Evolutionary conservation across 2,888 invertebrate genomes (phyloP).

Genomic region (Platerodrilus igneus): DNA sequence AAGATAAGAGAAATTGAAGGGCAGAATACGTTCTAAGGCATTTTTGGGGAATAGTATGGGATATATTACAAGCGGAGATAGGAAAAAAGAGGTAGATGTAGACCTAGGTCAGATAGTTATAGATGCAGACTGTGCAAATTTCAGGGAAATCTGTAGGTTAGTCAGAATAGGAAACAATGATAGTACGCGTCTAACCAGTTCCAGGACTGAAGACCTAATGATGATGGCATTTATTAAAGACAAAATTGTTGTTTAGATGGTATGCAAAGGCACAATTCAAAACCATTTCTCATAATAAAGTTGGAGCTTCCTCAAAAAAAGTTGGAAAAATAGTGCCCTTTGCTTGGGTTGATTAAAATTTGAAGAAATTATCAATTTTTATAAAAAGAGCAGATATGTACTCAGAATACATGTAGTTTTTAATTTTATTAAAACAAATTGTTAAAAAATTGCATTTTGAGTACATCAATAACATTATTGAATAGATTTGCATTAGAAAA

Average conservation of each 20-base stretch:
- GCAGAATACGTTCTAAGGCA: too few species aligned
- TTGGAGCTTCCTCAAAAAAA: conserved; percentile 13
- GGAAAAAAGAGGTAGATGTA: too few species aligned
- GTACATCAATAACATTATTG: conserved; percentile 8
- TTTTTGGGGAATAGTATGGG: too few species aligned
- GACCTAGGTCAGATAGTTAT: too few species aligned
- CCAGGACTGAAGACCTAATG: too few species aligned
- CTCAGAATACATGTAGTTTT: neutral
- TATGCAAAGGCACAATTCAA: conserved; percentile 30
- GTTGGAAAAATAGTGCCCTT: conserved; percentile 2
- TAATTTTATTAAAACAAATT: neutral
- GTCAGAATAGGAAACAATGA: too few species aligned
- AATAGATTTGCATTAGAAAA: conserved; percentile 7
- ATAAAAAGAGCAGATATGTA: conserved; percentile 2
- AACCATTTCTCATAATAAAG: conserved; percentile 12
- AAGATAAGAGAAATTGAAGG: too few species aligned
- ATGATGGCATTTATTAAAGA: conserved; percentile 28
- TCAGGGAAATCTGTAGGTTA: too few species aligned
- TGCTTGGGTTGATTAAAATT: conserved; percentile 8
- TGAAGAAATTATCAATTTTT: conserved; percentile 5
- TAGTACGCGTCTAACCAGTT: too few species aligned
- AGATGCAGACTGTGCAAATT: too few species aligned
- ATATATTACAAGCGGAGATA: too few species aligned
- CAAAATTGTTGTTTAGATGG: conserved; percentile 27
- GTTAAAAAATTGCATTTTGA: neutral